Conservation (phyloP, 2,113 vertebrate species). For the Pholis gunnellus region DNA sequence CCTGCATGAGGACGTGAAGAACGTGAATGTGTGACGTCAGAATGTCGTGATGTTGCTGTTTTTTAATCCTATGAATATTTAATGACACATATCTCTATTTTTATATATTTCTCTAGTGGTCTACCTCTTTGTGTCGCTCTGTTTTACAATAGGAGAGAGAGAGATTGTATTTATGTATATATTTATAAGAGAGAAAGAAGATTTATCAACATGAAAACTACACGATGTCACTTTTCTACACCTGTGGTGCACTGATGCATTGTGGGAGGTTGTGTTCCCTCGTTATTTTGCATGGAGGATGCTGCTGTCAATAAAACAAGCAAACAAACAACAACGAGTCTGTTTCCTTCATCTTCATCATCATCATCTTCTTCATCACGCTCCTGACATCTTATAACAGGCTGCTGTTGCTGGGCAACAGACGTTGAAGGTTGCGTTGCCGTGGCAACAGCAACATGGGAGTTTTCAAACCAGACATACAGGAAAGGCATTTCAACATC, state of each 20-base stretch:
- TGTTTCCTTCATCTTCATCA: background rate
- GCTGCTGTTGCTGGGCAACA: slow-evolving; percentile 57
- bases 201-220: no score
- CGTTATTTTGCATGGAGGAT: slow-evolving; percentile 63
- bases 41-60: background rate
- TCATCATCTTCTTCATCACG: background rate
- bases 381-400: slow-evolving; percentile 23
- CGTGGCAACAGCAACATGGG: slow-evolving; percentile 28
- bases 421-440: slow-evolving; percentile 24
- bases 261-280: slow-evolving; percentile 45
- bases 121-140: slow-evolving; percentile 33
- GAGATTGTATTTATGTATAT: no score
- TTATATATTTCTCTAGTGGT: slow-evolving; percentile 53
- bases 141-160: no score
- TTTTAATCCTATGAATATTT: background rate
- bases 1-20: background rate
- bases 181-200: no score
- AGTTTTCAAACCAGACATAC: no score
- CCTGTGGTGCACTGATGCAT: no score
- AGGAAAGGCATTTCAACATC: background rate
- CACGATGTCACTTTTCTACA: slow-evolving; percentile 49
- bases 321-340: background rate
- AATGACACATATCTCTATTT: slow-evolving; percentile 66
- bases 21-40: background rate
- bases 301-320: slow-evolving; percentile 67